A percentile compares a stretch with the other conserved stretches of the same genome.
phyloP scores from a whole-genome alignment of 2,888 invertebrate species.

The Phanerotoma sp. region DNA sequence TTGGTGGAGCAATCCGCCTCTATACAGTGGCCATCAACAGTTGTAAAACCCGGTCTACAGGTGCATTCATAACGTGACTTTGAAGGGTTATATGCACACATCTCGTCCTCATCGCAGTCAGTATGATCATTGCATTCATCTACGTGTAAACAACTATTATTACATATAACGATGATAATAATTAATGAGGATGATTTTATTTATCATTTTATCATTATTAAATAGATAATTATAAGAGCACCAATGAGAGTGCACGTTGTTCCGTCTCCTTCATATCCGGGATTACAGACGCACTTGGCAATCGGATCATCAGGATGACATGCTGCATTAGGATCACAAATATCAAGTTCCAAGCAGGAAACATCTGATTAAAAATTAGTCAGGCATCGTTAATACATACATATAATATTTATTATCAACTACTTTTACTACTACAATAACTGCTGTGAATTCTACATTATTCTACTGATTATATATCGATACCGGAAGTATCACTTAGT shows the following conservation, averaged over 20 bases:
- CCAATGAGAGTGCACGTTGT: conserved; percentile 69
- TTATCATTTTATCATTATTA: conserved; percentile 8
- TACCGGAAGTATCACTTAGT: too few species aligned
- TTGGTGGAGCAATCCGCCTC: conserved; percentile 49
- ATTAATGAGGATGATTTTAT: neutral
- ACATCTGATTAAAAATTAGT: conserved; percentile 52
- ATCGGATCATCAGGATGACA: conserved; percentile 70
- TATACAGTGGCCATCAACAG: conserved; percentile 49
- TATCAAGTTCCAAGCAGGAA: conserved; percentile 63
- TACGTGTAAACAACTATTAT: conserved; percentile 25
- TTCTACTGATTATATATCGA: too few species aligned
- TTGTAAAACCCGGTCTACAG: conserved; percentile 73
- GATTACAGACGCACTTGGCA: conserved; percentile 76
- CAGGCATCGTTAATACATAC: conserved; percentile 14
- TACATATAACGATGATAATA: conserved; percentile 9
- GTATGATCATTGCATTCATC: conserved; percentile 66
- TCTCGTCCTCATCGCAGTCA: conserved; percentile 72
- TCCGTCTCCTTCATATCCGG: conserved; percentile 83
- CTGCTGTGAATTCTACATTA: too few species aligned
- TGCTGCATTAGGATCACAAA: conserved; percentile 74
- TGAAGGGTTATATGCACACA: conserved; percentile 67
- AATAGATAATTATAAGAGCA: conserved; percentile 40
- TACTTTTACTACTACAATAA: too few species aligned
- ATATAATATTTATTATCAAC: neutral
- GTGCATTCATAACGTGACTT: conserved; percentile 70